A percentile compares a stretch with the other conserved stretches of the same genome.
Conservation (phyloP, 2,113 vertebrate genomes). For the Oncorhynchus mykiss region DNA sequence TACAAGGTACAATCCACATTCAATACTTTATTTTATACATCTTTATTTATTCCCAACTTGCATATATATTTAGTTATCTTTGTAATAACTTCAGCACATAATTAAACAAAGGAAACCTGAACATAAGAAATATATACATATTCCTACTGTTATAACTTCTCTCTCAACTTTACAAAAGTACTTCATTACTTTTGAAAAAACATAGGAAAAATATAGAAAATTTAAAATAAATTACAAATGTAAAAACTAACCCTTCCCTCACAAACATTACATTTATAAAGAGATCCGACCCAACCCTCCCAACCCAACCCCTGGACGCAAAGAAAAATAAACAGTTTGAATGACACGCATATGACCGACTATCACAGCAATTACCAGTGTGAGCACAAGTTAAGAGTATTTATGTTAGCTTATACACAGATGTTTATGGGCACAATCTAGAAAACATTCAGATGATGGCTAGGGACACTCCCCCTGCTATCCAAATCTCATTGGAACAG, state of each 20-base stretch:
- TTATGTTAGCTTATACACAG: slow-evolving; percentile 37
- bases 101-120: slow-evolving; percentile 77
- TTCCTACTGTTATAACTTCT: slow-evolving; percentile 52
- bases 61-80: slow-evolving; percentile 73
- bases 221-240: slow-evolving; percentile 68
- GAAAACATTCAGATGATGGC: slow-evolving; percentile 52
- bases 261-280: slow-evolving; percentile 36
- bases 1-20: slow-evolving; percentile 76
- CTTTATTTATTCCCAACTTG: slow-evolving; percentile 71
- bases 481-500: slow-evolving; percentile 29
- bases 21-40: slow-evolving; percentile 75
- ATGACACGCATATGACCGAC: slow-evolving; percentile 33
- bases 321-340: slow-evolving; percentile 22
- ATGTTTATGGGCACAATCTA: slow-evolving; percentile 35
- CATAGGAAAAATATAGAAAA: slow-evolving; percentile 56
- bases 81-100: slow-evolving; percentile 79
- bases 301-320: slow-evolving; percentile 27
- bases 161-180: slow-evolving; percentile 60
- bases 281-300: slow-evolving; percentile 23
- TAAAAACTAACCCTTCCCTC: slow-evolving; percentile 54
- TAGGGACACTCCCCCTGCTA: slow-evolving; percentile 21
- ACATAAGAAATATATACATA: slow-evolving; percentile 73
- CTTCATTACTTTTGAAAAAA: slow-evolving; percentile 64
- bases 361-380: slow-evolving; percentile 43
- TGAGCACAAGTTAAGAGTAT: slow-evolving; percentile 53